Base-by-base conservation (phyloP, 2,888 invertebrate genomes). In the Ligdia adustata region DNA sequence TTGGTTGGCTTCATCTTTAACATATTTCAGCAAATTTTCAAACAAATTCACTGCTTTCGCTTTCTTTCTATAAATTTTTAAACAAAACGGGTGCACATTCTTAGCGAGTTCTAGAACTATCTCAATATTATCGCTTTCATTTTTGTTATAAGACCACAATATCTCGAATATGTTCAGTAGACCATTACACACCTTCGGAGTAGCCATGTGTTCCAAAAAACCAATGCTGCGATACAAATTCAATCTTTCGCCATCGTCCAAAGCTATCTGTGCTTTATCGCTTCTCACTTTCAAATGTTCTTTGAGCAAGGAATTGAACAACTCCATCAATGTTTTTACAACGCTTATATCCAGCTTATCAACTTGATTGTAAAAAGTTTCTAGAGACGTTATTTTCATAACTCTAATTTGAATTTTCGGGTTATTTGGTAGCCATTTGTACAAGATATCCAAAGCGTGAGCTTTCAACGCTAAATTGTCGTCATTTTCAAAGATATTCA, bases 371-470 rank as follows among this genome's bases (percentile, higher is more conserved):
- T 88, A 88, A 49, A 89, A 87, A 0, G 79, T 74, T 28, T 79
- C 75, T 0, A 89, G 42, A 0, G 88, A 87, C 64, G 76, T 82
- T 1, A 74, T 15, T 54, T 79, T 81, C 80, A 88, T 85, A 0
- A 88, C 73, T 11, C 80, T 64, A 0, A 77, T 69, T 63, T 89
- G 89, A 0, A 79, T 57, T 26, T 57, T 69, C 0, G 86, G 84
- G 16, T 82, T 84, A 0, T 70, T 70, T 1, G 85, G 87, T 7
- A 89, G 50, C 88, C 85, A 88, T 9, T 59, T 15, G 15, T 60
- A 49, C 1, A 89, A 43, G 0, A 88, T 62, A 26, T 87, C 82
- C 20, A 88, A 39, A 0, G 72, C 69, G 9, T 74, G 69, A 0
- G 73, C 70, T 58, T 87, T 88, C 1, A 82, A 32, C 4, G 62